Percentiles rank a stretch among this genome's conserved stretches.
phyloP scores from a whole-genome alignment of 2,113 vertebrate genomes.

The Ranitomeya variabilis region DNA sequence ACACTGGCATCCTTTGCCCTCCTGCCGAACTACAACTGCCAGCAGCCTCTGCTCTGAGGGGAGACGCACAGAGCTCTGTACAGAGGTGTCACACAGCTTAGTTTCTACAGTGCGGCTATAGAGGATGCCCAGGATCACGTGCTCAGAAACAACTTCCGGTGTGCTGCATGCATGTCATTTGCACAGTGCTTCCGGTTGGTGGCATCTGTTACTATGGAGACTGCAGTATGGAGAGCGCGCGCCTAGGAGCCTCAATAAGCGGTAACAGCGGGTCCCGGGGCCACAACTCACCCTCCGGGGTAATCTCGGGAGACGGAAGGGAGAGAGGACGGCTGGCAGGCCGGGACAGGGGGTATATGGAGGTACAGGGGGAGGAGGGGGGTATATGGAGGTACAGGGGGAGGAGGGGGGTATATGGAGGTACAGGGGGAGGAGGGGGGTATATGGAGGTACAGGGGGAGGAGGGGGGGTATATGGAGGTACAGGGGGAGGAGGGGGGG shows the following conservation, averaged over 20 bases:
- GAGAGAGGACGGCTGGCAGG: background rate
- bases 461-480: background rate
- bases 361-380: too few relatives aligned
- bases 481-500: background rate
- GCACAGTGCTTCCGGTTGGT: background rate
- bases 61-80: too few relatives aligned
- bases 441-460: background rate
- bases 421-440: background rate
- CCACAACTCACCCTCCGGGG: background rate
- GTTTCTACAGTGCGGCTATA: background rate
- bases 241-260: background rate
- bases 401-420: background rate
- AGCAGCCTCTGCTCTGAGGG: background rate
- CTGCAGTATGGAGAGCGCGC: background rate
- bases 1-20: too few relatives aligned
- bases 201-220: constrained; percentile 46
- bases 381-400: too few relatives aligned
- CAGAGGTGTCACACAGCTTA: background rate
- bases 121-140: background rate
- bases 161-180: background rate
- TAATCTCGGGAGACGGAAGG: too few relatives aligned
- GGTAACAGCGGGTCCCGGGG: background rate
- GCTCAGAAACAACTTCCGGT: background rate
- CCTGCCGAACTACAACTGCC: background rate
- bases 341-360: background rate